Evolutionary conservation across 2,888 invertebrate species (phyloP), one percentile per base, ranked within the genome.

Genomic region (Ophion ellenae): DNA sequence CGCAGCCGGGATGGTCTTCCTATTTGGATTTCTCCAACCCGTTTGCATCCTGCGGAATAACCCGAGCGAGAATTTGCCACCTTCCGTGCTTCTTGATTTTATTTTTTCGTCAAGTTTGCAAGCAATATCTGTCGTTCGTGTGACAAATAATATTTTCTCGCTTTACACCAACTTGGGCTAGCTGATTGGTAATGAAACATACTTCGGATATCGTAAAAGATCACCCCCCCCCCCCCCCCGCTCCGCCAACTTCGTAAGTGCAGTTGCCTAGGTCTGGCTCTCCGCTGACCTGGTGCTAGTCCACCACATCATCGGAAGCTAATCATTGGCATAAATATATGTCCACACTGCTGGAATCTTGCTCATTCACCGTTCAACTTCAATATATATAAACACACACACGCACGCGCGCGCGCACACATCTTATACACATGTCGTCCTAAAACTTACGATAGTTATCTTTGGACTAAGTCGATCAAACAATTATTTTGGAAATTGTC

Each of bases 11-110:
- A 32, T 36, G 74, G 47, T 47, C 36, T 40, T 74, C 40, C 40
- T 61, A 61, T 74, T 61, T 61, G 61, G 40, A 47, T 47, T 14
- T 40, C 61, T 17, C 17, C 61, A 77, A 78, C 78, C 78, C 45
- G 70, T 78, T 78, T 59, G 61, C 59, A 70, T 78, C 78, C 78
- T 69, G 70, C 61, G 70, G 78, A 78, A 78, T 78, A 78, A 70
- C 63, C 59, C 61, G 45, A 69, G 9, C 6, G 45, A 59, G 57
- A 63, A 69, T 28, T 20, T 47, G 45, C 32, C 24, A 61, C 24
- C 69, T 45, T 78, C 59, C n/a, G 11, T 11, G 14, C 47, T 47
- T 11, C 10, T 47, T 14, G 4, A 4, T 14, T 10, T 14, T 70
- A 10, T 67, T 32, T 70, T 63, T 59, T 69, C 57, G 36, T 45